Conservation (phyloP, 1,140 invertebrate genomes). For the Megalonaias nervosa region DNA sequence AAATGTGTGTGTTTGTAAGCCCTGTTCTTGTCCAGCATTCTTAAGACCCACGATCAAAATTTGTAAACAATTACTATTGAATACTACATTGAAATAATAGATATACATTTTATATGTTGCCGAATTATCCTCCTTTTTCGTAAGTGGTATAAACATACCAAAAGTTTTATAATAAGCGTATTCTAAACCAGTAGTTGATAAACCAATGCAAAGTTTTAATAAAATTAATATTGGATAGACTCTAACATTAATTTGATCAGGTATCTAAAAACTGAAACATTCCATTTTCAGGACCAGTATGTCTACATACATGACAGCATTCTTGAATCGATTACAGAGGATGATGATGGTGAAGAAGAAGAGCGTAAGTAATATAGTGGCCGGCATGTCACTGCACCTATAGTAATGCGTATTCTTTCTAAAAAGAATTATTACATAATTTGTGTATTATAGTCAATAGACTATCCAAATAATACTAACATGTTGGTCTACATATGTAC, state of each 20-base stretch:
- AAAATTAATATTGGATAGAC: neutral
- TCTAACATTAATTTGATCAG: neutral
- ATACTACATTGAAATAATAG: too few relatives aligned
- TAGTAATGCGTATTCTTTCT: too few relatives aligned
- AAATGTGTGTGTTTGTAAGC: too few relatives aligned
- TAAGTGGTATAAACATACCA: neutral
- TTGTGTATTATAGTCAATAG: too few relatives aligned
- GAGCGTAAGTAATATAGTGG: neutral
- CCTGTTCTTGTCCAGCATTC: too few relatives aligned
- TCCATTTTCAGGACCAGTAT: constrained; percentile 85
- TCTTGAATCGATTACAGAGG: constrained; percentile 85
- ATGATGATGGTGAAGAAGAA: constrained; percentile 32
- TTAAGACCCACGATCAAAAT: too few relatives aligned
- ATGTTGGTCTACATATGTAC: too few relatives aligned
- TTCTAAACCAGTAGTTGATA: neutral
- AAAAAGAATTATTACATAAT: too few relatives aligned
- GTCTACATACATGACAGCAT: constrained; percentile 95
- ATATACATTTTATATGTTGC: too few relatives aligned
- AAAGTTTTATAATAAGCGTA: neutral
- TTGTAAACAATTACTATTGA: too few relatives aligned
- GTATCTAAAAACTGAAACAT: neutral
- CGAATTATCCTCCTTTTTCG: neutral
- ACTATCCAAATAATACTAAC: too few relatives aligned
- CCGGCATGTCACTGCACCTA: too few relatives aligned
- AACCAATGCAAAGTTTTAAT: neutral